Conservation (phyloP, 2,888 invertebrate species). For the Lycia hirtaria region DNA sequence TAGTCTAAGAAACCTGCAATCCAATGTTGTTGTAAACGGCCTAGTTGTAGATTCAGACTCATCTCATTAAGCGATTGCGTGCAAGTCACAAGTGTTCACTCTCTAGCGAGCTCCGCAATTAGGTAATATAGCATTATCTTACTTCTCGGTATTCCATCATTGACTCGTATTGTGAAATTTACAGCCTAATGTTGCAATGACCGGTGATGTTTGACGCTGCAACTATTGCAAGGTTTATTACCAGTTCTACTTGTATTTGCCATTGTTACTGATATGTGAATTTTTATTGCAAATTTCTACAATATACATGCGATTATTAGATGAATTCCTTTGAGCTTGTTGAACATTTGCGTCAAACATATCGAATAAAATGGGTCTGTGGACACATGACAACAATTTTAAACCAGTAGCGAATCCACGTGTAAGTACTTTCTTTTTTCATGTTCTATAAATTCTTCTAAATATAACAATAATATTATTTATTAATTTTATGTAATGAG, state of each 20-base stretch:
- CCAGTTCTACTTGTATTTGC: not conserved
- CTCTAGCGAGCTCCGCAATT: conserved; percentile 59
- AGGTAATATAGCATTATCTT: conserved; percentile 64
- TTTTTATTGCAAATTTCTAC: too few relatives aligned
- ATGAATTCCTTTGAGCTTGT: too few relatives aligned
- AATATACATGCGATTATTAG: too few relatives aligned
- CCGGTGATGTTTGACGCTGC: conserved; percentile 24
- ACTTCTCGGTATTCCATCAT: conserved; percentile 55
- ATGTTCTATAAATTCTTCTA: too few relatives aligned
- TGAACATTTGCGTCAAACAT: too few relatives aligned
- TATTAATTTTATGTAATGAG: too few relatives aligned
- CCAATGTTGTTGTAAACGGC: conserved; percentile 26
- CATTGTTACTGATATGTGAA: not conserved
- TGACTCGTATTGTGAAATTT: conserved; percentile 57
- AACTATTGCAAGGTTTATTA: conserved; percentile 8
- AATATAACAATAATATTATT: too few relatives aligned
- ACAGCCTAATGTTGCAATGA: conserved; percentile 44
- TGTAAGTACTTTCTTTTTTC: too few relatives aligned
- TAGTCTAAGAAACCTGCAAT: not conserved
- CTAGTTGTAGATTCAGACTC: conserved; percentile 17
- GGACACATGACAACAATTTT: too few relatives aligned
- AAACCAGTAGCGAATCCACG: too few relatives aligned
- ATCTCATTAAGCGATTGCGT: conserved; percentile 57
- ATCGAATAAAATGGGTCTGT: too few relatives aligned
- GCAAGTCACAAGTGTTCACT: conserved; percentile 48